These are phyloP conservation scores for Drosophila triauraria DNA, from an alignment of 1,140 invertebrate genomes.

Conservation along the genomic window DNA sequence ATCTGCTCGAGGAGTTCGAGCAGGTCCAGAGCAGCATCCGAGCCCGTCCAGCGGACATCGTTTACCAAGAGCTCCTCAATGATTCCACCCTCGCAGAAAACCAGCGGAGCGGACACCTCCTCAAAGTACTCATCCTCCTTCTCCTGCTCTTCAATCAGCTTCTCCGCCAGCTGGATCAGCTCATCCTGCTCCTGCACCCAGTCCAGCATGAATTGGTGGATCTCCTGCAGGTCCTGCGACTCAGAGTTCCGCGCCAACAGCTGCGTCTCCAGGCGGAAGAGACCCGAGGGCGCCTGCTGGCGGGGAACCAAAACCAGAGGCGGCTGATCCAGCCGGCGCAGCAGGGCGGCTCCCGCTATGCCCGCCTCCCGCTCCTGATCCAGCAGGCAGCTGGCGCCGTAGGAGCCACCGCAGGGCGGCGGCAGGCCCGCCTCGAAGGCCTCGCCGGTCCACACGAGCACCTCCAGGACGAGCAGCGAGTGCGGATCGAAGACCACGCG, in stretches of 20 bases:
- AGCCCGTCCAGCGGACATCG: constrained; percentile 54
- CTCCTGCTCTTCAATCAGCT: constrained; percentile 9
- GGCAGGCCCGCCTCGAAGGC: constrained; percentile 85
- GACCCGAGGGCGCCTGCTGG: constrained; percentile 57
- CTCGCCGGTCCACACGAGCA: constrained; percentile 85
- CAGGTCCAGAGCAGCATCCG: constrained; percentile 52
- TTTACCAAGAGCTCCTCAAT: constrained; percentile 64
- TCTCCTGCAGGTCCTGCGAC: constrained; percentile 74
- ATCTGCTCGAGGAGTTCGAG: constrained; percentile 55
- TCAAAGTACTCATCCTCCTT: constrained; percentile 2
- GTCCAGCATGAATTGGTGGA: constrained; percentile 68
- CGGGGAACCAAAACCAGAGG: constrained; percentile 82
- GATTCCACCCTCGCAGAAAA: constrained; percentile 47
- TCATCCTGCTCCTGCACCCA: constrained; percentile 73
- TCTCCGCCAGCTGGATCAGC: constrained; percentile 21
- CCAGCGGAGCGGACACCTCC: constrained; percentile 44
- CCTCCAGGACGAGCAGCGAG: constrained; percentile 84
- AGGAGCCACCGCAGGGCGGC: constrained; percentile 73
- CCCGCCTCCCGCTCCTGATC: constrained; percentile 73
- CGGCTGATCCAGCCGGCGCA: constrained; percentile 65
- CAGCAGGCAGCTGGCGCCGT: constrained; percentile 84
- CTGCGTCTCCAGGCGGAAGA: constrained; percentile 72
- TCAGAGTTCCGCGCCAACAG: constrained; percentile 73
- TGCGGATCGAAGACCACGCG: constrained; percentile 84
- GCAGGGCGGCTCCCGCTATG: constrained; percentile 69